phyloP scores from a whole-genome alignment of 2,113 vertebrate species.

The Tragelaphus imberbis region DNA sequence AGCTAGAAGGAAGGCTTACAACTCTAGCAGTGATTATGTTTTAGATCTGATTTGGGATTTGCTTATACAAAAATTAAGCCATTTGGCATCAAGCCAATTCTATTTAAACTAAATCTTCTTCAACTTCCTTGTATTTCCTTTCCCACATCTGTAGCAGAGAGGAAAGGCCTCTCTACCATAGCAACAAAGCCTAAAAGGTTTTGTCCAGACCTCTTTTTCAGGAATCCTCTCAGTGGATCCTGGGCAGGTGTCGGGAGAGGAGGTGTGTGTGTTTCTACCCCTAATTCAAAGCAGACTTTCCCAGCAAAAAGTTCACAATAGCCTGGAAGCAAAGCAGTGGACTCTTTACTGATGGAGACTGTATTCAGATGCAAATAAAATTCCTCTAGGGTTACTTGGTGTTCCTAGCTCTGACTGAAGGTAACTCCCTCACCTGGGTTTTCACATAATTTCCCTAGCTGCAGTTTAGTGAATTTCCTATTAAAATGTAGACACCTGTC shows the following conservation, averaged over 20 bases:
- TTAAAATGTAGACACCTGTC: background rate
- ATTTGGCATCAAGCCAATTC: slow-evolving; percentile 24
- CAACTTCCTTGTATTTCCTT: background rate
- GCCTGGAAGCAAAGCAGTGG: background rate
- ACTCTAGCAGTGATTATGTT: background rate
- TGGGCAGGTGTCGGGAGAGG: background rate
- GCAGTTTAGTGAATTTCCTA: background rate
- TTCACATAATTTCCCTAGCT: background rate
- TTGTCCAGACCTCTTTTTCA: background rate
- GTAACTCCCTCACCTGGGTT: background rate
- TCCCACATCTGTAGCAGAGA: background rate
- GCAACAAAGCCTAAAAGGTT: background rate
- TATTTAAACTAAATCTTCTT: slow-evolving; percentile 25
- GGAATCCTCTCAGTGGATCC: background rate
- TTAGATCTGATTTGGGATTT: background rate
- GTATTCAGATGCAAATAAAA: background rate
- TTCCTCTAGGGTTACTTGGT: background rate
- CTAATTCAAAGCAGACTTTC: background rate
- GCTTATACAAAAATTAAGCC: background rate
- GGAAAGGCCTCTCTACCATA: background rate
- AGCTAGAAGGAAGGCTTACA: background rate
- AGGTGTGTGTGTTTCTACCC: background rate
- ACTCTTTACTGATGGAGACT: background rate
- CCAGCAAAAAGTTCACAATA: background rate
- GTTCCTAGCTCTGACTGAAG: background rate